These are phyloP conservation scores for Cochlearius cochlearius DNA, from an alignment of 2,113 vertebrate genomes.

Conservation along the genomic window DNA sequence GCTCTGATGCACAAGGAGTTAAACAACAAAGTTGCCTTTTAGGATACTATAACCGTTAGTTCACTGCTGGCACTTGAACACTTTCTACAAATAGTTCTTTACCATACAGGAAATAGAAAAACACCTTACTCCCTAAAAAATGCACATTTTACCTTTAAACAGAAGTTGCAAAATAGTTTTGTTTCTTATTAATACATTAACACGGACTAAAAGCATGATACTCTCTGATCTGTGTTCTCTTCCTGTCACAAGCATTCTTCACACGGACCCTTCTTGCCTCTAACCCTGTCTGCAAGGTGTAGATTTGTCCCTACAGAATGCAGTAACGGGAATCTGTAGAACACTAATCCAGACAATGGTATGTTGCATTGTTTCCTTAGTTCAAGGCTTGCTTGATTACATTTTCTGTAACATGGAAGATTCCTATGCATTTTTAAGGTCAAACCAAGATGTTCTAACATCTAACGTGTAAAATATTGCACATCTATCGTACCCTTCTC, in stretches of 20 bases:
- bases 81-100: not conserved
- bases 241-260: not conserved
- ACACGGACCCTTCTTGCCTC: not conserved
- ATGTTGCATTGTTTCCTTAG: not conserved
- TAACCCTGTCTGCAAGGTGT: not conserved
- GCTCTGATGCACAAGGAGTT: not conserved
- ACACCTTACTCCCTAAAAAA: not conserved
- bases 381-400: not conserved
- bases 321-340: not conserved
- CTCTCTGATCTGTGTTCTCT: not conserved
- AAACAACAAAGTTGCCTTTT: not conserved
- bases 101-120: not conserved
- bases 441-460: not conserved
- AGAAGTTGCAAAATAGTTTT: not conserved
- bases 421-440: not conserved
- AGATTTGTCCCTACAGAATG: not conserved
- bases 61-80: not conserved
- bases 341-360: not conserved
- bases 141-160: not conserved
- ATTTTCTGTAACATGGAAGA: fast-evolving
- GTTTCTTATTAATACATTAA: not conserved
- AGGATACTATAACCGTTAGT: not conserved
- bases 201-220: not conserved
- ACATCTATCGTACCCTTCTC: not conserved
- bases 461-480: not conserved